Conservation (phyloP, 2,888 invertebrate genomes). For the Meteorus cinctellus region DNA sequence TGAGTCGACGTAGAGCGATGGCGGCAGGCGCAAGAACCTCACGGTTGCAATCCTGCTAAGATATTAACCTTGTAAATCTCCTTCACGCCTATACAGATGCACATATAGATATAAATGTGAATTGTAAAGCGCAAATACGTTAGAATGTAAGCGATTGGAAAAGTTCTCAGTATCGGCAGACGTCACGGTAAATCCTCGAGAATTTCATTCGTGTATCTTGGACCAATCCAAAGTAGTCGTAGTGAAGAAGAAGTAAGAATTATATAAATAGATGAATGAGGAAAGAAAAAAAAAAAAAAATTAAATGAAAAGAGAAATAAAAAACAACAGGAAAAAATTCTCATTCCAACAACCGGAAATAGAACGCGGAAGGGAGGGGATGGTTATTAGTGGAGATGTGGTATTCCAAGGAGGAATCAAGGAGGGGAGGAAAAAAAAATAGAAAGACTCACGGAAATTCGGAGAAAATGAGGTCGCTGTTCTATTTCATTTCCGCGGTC, state of each 20-base stretch:
- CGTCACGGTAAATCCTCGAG: background rate
- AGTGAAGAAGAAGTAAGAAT: background rate
- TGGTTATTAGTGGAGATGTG: constrained; percentile 33
- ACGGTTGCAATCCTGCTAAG: constrained; percentile 48
- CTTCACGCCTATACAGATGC: background rate
- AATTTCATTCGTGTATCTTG: background rate
- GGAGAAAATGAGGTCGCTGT: constrained; percentile 30
- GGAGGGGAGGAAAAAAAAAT: constrained; percentile 2
- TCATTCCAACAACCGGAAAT: constrained; percentile 13
- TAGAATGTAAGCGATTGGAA: constrained; percentile 22
- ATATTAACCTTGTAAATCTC: constrained; percentile 47
- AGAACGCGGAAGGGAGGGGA: background rate
- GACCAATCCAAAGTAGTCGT: background rate
- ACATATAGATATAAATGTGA: background rate
- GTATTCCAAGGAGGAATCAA: constrained; percentile 30
- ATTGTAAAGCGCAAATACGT: constrained; percentile 3
- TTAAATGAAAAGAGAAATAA: background rate
- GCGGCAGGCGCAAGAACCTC: constrained; percentile 35
- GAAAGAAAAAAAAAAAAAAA: background rate
- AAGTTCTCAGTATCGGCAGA: constrained; percentile 23
- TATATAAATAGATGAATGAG: background rate
- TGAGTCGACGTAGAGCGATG: constrained; percentile 30
- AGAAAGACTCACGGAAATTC: constrained; percentile 12
- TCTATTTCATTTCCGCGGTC: constrained; percentile 34
- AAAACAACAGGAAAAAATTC: constrained; percentile 45